Conservation (phyloP, 2,113 vertebrate species). For the Crotalus tigris region DNA sequence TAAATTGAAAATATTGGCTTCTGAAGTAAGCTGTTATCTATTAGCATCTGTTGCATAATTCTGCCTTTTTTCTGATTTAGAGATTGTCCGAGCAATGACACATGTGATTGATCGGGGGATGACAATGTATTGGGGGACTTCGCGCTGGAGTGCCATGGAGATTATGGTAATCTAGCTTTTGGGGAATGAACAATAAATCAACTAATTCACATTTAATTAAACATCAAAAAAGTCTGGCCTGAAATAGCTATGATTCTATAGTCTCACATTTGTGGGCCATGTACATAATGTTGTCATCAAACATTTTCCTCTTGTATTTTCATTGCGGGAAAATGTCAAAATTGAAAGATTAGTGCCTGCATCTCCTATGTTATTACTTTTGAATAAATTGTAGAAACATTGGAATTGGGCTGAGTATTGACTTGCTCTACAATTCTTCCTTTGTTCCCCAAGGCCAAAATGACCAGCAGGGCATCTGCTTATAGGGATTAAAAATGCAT, state of each 20-base stretch:
- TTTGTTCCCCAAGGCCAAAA: accelerated
- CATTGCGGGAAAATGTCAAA: background rate
- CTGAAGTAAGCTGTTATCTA: background rate
- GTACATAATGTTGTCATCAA: background rate
- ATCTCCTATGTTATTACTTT: background rate
- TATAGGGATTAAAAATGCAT: background rate
- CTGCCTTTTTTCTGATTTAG: constrained; percentile 62
- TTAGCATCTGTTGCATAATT: background rate
- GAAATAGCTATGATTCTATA: background rate
- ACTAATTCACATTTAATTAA: background rate
- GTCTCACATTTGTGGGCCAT: background rate
- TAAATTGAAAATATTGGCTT: background rate
- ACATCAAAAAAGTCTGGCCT: background rate
- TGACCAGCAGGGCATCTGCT: background rate
- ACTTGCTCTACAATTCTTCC: background rate
- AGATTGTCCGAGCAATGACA: constrained; percentile 96
- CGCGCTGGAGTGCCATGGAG: constrained; percentile 96
- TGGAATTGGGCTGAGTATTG: background rate
- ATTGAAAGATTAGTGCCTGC: background rate
- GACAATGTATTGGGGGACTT: constrained; percentile 99
- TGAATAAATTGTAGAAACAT: background rate
- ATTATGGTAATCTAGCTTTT: constrained; percentile 83
- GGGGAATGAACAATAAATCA: accelerated
- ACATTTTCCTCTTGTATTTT: background rate
- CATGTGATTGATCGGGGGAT: constrained; percentile 97